Base-by-base conservation (phyloP, 2,888 invertebrate genomes). In the Drosophila affinis region DNA sequence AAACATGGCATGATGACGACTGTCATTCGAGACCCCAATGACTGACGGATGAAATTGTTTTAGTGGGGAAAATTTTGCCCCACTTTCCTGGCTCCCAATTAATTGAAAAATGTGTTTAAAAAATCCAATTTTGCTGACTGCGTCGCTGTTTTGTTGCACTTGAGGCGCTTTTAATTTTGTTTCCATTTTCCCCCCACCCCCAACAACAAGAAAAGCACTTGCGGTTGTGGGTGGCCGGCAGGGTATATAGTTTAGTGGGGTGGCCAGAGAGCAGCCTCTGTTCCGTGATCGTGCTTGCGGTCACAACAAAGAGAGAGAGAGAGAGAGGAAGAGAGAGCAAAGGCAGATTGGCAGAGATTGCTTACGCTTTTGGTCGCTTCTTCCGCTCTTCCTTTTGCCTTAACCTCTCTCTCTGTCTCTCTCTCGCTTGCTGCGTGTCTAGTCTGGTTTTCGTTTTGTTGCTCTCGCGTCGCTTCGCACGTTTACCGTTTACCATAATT, bases 401-500 rank as follows among this genome's bases (percentile, higher is more conserved):
- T 21, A 21, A 21, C 21, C 21, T 12, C 18, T 9, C 18, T 46
- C 27, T 9, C 27, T 12, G 0, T 21, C 7, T 12, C 18, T 12
- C 18, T 10, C 18, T 46, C 27, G 10, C 27, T 12, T 1, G 6
- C 34, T n/a, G 10, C 12, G 34, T 5, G 34, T 34, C 34, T 34
- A 62, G 12, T 39, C 14, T 49, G 14, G 29, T 57, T 29, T 57
- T 57, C 57, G 29, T n/a, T 17, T 44, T 44, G 27, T 62, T 63
- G 51, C 32, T 47, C 47, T 24, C 24, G 24, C 24, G 5, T 24
- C 24, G 24, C 39, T 14, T 39, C 39, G 39, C 39, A 39, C 39
- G 39, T 39, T 39, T 39, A 39, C 39, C 74, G 75, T 74, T 75
- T 54, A 75, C 71, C 74, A 78, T 77, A 86, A 77, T 82, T 81